phyloP scores from a whole-genome alignment of 2,113 vertebrate genomes.

The Alosa alosa region DNA sequence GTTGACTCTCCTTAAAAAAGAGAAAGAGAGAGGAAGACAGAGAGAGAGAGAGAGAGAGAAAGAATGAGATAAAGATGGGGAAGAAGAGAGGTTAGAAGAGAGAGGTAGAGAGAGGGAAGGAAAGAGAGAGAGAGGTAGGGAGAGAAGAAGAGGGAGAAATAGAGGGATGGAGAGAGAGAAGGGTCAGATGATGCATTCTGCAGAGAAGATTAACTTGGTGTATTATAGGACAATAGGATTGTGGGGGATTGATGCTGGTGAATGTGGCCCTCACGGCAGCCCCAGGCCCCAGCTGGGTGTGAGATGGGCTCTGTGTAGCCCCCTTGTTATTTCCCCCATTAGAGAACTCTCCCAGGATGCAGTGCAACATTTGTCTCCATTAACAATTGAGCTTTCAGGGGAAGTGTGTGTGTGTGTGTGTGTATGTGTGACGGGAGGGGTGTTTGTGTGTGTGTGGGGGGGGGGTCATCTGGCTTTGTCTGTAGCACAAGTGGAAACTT shows the following conservation, averaged over 20 bases:
- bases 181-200: slow-evolving; percentile 14
- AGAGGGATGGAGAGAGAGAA: slow-evolving; percentile 5
- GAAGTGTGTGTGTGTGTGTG: slow-evolving; percentile 19
- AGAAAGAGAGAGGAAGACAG: slow-evolving; percentile 14
- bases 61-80: slow-evolving; percentile 8
- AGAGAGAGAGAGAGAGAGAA: slow-evolving; percentile 17
- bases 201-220: slow-evolving; percentile 30
- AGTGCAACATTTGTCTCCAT: slow-evolving; percentile 74
- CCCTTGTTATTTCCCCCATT: slow-evolving; percentile 59
- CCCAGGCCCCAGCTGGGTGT: slow-evolving; percentile 28
- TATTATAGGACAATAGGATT: slow-evolving; percentile 31
- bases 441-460: neutral
- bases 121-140: slow-evolving; percentile 17
- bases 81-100: slow-evolving; percentile 21
- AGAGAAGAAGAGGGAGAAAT: slow-evolving; percentile 18
- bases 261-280: slow-evolving; percentile 30
- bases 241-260: slow-evolving; percentile 12
- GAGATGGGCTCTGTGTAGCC: slow-evolving; percentile 20
- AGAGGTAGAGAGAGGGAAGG: slow-evolving; percentile 8
- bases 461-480: slow-evolving; percentile 50
- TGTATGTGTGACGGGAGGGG: neutral
- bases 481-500: slow-evolving; percentile 56
- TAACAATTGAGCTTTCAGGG: slow-evolving; percentile 71
- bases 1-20: slow-evolving; percentile 36
- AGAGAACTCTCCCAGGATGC: slow-evolving; percentile 69